Conservation (phyloP, 2,113 vertebrate species). For the Hepsetus odoe region DNA sequence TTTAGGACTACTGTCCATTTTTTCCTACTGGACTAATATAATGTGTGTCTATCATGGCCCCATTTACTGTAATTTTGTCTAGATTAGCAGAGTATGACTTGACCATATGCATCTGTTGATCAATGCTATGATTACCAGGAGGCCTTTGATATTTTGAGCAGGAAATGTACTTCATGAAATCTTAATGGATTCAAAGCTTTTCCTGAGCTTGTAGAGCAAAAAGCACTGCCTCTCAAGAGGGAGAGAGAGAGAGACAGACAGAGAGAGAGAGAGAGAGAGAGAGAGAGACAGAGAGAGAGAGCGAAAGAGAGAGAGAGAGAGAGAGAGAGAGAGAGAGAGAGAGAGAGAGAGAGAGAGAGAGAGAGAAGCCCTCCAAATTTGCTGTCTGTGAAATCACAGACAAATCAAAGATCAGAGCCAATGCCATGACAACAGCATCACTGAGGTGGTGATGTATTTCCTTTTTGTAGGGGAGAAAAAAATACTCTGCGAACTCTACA, state of each 20-base stretch:
- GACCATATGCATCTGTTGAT: slow-evolving; percentile 27
- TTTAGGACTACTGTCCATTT: slow-evolving; percentile 7
- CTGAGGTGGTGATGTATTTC: slow-evolving; percentile 22
- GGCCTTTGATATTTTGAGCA: slow-evolving; percentile 44
- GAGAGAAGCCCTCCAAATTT: slow-evolving; percentile 39
- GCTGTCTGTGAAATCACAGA: slow-evolving; percentile 30
- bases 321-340: not conserved
- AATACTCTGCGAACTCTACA: not conserved
- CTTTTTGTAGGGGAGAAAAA: not conserved
- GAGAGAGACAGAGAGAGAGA: slow-evolving; percentile 2
- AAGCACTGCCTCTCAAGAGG: slow-evolving; percentile 40
- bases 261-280: not conserved
- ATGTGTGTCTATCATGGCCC: not conserved
- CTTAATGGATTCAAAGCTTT: slow-evolving; percentile 54
- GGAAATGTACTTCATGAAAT: slow-evolving; percentile 63
- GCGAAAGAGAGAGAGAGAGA: no score
- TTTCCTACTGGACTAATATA: not conserved
- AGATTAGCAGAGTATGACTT: slow-evolving; percentile 2
- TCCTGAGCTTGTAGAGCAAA: slow-evolving; percentile 48
- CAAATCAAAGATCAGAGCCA: slow-evolving; percentile 46
- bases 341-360: not conserved
- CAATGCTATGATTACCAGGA: slow-evolving; percentile 15
- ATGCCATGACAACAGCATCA: slow-evolving; percentile 39
- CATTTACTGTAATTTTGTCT: slow-evolving; percentile 8
- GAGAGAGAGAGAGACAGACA: not conserved